Evolutionary conservation across 37 sponge, comb jelly and placozoan genomes (phyloP).

Genomic region (Haliclona indistincta): DNA sequence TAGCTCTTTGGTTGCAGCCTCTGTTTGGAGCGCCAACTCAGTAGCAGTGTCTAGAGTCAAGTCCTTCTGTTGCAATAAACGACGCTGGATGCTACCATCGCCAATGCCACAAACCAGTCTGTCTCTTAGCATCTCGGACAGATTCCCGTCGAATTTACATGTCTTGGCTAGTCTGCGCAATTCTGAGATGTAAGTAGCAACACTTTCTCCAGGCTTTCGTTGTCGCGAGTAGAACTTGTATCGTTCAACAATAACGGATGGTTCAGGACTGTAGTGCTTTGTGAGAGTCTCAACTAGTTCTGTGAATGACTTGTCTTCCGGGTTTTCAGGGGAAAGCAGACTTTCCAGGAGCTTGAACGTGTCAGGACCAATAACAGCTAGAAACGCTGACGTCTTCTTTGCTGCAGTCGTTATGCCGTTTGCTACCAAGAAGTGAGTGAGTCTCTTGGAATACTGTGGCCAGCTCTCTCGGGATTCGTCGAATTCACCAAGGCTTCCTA

Average conservation of each 20-base stretch:
- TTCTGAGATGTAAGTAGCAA: conserved; percentile 36
- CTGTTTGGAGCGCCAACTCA: conserved; percentile 12
- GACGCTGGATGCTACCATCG: conserved; percentile 5
- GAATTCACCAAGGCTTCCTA: not conserved
- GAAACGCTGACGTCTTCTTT: not conserved
- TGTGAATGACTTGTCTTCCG: conserved; percentile 24
- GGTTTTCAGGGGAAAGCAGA: conserved; percentile 21
- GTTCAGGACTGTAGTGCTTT: conserved; percentile 22
- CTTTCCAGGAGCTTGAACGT: conserved; percentile 8
- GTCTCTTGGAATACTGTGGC: conserved; percentile 18
- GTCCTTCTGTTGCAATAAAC: conserved; percentile 4
- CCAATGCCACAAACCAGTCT: conserved; percentile 37
- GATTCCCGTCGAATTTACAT: conserved; percentile 22
- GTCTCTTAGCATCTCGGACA: conserved; percentile 37
- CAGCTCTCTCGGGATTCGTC: conserved; percentile 13
- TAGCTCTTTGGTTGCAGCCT: conserved; percentile 28
- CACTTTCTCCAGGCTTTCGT: conserved; percentile 23
- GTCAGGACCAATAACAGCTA: conserved; percentile 2
- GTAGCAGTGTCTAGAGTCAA: conserved; percentile 24
- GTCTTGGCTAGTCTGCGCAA: conserved; percentile 11
- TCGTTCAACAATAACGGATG: conserved; percentile 21
- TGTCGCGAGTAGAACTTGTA: conserved; percentile 29
- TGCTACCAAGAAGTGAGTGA: conserved; percentile 7
- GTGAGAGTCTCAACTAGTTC: conserved; percentile 15
- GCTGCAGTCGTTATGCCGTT: conserved; percentile 5